Conservation (phyloP, 1,140 invertebrate species). For the Sarcophaga peregrina region DNA sequence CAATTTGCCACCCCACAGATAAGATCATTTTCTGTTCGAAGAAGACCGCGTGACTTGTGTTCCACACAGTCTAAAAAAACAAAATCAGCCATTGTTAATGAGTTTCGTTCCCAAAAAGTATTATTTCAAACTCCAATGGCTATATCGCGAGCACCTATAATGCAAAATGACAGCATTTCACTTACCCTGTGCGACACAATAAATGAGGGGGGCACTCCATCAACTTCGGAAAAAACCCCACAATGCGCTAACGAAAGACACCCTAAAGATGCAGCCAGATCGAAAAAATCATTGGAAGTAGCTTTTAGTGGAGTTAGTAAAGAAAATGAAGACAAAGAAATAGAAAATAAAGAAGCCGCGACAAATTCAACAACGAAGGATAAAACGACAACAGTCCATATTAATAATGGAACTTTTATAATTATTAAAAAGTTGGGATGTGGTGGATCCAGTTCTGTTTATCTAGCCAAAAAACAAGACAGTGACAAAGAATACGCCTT, state of each 20-base stretch:
- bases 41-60: constrained; percentile 41
- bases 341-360: neutral
- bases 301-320: constrained; percentile 48
- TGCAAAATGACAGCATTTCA: constrained; percentile 56
- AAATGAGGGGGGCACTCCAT: constrained; percentile 52
- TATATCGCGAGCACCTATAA: constrained; percentile 54
- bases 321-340: constrained; percentile 33
- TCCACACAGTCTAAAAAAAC: constrained; percentile 50
- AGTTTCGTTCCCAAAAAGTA: constrained; percentile 63
- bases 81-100: constrained; percentile 50
- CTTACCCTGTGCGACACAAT: constrained; percentile 63
- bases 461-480: constrained; percentile 53
- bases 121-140: constrained; percentile 63
- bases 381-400: constrained; percentile 49
- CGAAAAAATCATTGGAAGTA: constrained; percentile 57
- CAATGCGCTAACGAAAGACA: constrained; percentile 8
- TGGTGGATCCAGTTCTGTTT: constrained; percentile 64
- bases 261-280: constrained; percentile 43
- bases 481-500: constrained; percentile 57
- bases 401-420: constrained; percentile 58
- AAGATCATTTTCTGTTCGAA: constrained; percentile 45
- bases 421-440: constrained; percentile 60
- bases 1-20: constrained; percentile 62
- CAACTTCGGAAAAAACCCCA: constrained; percentile 43
- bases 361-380: constrained; percentile 36